Percentiles rank a stretch among this genome's conserved stretches.
These are phyloP conservation scores for Hassar affinis DNA, from an alignment of 2,113 vertebrate species.

Conservation along the genomic window DNA sequence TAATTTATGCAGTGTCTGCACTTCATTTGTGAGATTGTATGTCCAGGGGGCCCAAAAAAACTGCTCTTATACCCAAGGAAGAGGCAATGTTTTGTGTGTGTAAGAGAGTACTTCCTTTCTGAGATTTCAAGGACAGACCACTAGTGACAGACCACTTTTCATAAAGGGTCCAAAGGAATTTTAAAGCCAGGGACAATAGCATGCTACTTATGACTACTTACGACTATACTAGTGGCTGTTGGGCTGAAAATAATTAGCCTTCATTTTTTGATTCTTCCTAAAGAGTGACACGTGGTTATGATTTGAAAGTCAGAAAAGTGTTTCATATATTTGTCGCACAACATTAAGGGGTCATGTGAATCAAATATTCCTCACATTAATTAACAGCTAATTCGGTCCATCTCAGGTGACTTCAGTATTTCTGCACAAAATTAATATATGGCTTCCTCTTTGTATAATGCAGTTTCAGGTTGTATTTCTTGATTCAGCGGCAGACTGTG, in stretches of 20 bases:
- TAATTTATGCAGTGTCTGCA: slow-evolving; percentile 75
- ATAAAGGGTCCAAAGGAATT: neutral
- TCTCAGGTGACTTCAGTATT: too few species aligned
- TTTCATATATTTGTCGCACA: neutral
- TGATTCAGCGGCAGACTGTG: too few species aligned
- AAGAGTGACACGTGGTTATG: neutral
- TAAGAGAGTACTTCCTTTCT: slow-evolving; percentile 21
- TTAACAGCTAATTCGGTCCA: neutral
- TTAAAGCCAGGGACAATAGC: neutral
- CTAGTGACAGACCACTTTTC: neutral
- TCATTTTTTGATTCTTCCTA: neutral
- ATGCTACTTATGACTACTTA: neutral
- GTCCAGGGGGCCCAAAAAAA: slow-evolving; percentile 63
- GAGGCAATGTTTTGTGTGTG: slow-evolving; percentile 49
- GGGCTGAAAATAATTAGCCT: neutral
- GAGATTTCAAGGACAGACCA: slow-evolving; percentile 4
- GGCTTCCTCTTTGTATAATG: too few species aligned
- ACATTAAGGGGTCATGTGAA: neutral
- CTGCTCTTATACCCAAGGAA: slow-evolving; percentile 59
- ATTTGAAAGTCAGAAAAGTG: neutral
- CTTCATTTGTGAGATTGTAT: slow-evolving; percentile 70
- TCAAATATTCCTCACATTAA: neutral
- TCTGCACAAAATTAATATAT: neutral
- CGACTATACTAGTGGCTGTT: neutral
- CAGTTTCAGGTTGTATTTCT: too few species aligned